These are phyloP conservation scores for Timema podura DNA, from an alignment of 2,888 invertebrate species.

Conservation along the genomic window DNA sequence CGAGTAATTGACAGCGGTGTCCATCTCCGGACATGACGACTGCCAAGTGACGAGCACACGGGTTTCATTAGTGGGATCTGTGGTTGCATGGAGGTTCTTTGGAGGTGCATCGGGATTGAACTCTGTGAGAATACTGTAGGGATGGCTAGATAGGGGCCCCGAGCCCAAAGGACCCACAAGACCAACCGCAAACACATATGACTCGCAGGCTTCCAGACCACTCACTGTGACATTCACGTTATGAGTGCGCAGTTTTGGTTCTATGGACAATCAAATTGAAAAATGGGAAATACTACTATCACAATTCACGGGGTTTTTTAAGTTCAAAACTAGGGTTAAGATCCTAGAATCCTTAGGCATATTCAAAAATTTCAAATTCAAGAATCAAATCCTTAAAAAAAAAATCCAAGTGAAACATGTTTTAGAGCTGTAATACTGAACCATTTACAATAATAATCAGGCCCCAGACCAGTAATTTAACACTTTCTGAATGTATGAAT, in stretches of 20 bases:
- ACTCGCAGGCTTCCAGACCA: constrained; percentile 67
- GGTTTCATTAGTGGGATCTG: constrained; percentile 40
- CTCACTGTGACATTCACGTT: constrained; percentile 54
- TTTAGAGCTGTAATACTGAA: too few species aligned
- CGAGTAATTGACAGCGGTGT: constrained; percentile 53
- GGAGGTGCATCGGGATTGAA: constrained; percentile 64
- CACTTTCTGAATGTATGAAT: too few species aligned
- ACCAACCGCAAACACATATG: constrained; percentile 68
- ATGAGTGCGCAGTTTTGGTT: constrained; percentile 48
- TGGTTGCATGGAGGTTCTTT: constrained; percentile 55
- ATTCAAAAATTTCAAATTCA: too few species aligned
- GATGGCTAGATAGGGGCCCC: constrained; percentile 58
- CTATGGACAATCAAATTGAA: constrained; percentile 40
- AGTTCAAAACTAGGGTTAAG: too few species aligned
- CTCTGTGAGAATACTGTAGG: constrained; percentile 54
- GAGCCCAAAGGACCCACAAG: constrained; percentile 59
- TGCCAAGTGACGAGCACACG: constrained; percentile 64
- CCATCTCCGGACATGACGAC: constrained; percentile 60
- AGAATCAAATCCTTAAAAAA: too few species aligned
- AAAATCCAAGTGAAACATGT: too few species aligned
- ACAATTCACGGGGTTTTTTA: constrained; percentile 2
- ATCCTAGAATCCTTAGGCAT: too few species aligned
- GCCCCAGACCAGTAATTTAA: too few species aligned
- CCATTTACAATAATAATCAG: too few species aligned
- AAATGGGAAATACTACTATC: constrained; percentile 20